These are phyloP conservation scores for Habropoda laboriosa DNA, from an alignment of 1,140 invertebrate species.

Conservation along the genomic window DNA sequence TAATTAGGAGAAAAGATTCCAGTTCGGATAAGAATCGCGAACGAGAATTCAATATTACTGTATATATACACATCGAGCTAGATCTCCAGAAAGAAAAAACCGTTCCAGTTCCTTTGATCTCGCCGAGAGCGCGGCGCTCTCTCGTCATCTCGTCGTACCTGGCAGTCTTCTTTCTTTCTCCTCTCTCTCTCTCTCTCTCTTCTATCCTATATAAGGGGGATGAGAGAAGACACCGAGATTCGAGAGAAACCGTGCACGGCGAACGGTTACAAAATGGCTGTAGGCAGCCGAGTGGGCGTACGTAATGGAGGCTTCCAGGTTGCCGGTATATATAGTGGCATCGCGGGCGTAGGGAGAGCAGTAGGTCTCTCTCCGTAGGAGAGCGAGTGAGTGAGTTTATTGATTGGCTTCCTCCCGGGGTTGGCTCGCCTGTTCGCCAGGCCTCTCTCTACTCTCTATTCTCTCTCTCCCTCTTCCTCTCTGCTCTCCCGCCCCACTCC, in stretches of 20 bases:
- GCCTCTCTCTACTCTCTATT: slow-evolving; percentile 66
- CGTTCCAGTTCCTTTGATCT: slow-evolving; percentile 24
- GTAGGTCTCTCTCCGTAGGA: slow-evolving; percentile 72
- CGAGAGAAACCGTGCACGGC: slow-evolving; percentile 59
- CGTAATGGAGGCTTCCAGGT: slow-evolving; percentile 80
- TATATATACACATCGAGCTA: too few relatives aligned
- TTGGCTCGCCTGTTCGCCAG: slow-evolving; percentile 69
- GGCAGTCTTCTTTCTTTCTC: slow-evolving; percentile 5
- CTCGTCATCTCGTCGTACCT: slow-evolving; percentile 11
- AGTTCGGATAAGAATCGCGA: slow-evolving; percentile 15
- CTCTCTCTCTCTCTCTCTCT: slow-evolving; percentile 24
- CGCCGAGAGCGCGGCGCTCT: neutral
- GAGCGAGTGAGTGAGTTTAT: slow-evolving; percentile 79
- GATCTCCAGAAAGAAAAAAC: neutral
- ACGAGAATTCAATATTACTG: slow-evolving; percentile 25
- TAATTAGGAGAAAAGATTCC: slow-evolving; percentile 11
- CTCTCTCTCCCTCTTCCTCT: slow-evolving; percentile 47
- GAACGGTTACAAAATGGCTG: slow-evolving; percentile 81
- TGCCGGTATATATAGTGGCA: slow-evolving; percentile 59
- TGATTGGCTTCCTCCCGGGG: slow-evolving; percentile 81
- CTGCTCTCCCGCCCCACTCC: slow-evolving; percentile 19
- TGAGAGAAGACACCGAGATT: slow-evolving; percentile 54
- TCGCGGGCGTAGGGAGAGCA: slow-evolving; percentile 70
- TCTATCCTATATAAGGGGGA: slow-evolving; percentile 17
- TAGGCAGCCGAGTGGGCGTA: slow-evolving; percentile 80